Base-by-base conservation (phyloP, 2,113 vertebrate species). In the Hepsetus odoe region DNA sequence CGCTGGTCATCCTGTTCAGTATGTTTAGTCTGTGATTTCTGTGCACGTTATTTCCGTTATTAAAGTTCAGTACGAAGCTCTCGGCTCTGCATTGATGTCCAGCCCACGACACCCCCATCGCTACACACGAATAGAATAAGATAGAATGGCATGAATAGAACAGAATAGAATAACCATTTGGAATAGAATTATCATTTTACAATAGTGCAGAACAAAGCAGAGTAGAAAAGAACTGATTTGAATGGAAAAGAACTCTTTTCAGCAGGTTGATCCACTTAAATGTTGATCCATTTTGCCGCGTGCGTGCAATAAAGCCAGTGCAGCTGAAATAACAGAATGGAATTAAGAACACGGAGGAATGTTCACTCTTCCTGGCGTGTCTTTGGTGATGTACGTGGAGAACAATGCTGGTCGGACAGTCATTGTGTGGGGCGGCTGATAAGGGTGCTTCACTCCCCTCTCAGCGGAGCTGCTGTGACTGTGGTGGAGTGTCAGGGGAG, bases 371-470 rank as follows among this genome's bases (percentile, higher is more conserved):
- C 49, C 24, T 22, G 33, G 62, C 33, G 33, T 2, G 22, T 59
- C 49, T 40, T 33, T 40, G 62, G 32, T 14, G 42, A 1, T 65
- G 42, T 42, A 73, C 30, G 59, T 30, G 20, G 53, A 2, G n/a
- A 75, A 76, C 62, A 53, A 66, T 40, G 46, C 61, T 16, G 9
- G 46, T 66, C 35, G 65, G 62, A 68, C 64, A 58, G 64, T 58
- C 51, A 56, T 76, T 68, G 74, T 71, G 42, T 70, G 67, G 66
- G 26, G 22, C 11, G 16, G 46, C 16, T 44, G 55, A 78, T 78
- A 78, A 70, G 66, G 28, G 28, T 32, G 14, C 51, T 58, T 77
- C 40, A 69, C 32, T 77, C 38, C n/a, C 26, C 44, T 14, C 67
- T 58, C 51, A 46, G 75, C 38, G 49, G 53, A 46, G 28, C 75